phyloP scores from a whole-genome alignment of 2,113 vertebrate genomes.

The Nothoprocta perdicaria region DNA sequence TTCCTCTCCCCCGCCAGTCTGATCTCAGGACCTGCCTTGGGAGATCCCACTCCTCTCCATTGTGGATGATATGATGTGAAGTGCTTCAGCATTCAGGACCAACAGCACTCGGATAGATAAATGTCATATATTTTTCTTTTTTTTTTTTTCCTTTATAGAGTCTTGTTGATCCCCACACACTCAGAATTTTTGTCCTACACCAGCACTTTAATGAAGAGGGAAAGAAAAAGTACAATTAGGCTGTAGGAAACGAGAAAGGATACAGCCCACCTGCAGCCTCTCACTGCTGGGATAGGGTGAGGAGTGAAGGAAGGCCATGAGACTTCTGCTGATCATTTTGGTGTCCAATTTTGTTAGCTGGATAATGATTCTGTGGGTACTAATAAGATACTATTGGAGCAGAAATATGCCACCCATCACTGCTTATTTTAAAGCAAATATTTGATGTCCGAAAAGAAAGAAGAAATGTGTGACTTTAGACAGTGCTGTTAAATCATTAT shows the following conservation, averaged over 20 bases:
- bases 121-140: neutral
- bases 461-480: neutral
- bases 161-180: neutral
- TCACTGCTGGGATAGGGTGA: neutral
- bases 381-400: neutral
- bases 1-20: neutral
- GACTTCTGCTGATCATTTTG: neutral
- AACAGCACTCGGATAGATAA: neutral
- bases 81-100: neutral
- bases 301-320: neutral
- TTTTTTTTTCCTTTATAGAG: neutral
- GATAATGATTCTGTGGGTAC: neutral
- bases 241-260: neutral
- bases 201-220: neutral
- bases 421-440: neutral
- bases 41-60: accelerated
- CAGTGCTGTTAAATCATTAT: neutral
- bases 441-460: neutral
- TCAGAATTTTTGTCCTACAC: neutral
- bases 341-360: neutral
- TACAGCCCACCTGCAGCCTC: neutral
- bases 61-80: accelerated
- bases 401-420: neutral
- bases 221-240: neutral
- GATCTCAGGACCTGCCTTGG: neutral